Conservation (phyloP, 2,113 vertebrate species). For the Pionites leucogaster region DNA sequence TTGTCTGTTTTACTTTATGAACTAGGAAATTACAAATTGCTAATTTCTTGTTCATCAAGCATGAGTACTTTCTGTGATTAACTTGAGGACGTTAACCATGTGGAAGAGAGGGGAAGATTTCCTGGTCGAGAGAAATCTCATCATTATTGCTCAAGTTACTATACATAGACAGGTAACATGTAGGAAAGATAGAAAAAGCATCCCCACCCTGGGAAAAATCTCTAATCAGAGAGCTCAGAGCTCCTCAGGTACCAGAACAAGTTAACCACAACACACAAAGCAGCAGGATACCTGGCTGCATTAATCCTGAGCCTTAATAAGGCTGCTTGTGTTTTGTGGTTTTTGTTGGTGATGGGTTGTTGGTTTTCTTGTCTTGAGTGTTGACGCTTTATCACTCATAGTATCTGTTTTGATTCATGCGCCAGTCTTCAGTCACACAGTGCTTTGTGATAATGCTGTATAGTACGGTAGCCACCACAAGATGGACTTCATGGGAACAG, state of each 20-base stretch:
- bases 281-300: background rate
- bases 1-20: background rate
- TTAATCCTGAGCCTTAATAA: background rate
- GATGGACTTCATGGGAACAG: conserved; percentile 25
- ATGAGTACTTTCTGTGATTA: background rate
- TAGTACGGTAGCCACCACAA: background rate
- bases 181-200: background rate
- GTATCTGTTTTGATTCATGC: background rate
- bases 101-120: background rate
- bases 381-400: background rate
- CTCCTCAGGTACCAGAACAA: background rate
- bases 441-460: background rate
- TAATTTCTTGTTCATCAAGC: background rate
- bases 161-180: background rate
- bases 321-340: background rate
- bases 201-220: background rate
- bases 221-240: background rate
- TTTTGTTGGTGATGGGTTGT: background rate
- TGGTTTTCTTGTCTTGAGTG: background rate
- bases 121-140: background rate
- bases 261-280: background rate
- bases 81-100: background rate
- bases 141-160: background rate
- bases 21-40: background rate
- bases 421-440: rapidly evolving